phyloP scores from a whole-genome alignment of 30 jellyfish, hydroid and myxozoan species.

The Hydractinia symbiolongicarpus region DNA sequence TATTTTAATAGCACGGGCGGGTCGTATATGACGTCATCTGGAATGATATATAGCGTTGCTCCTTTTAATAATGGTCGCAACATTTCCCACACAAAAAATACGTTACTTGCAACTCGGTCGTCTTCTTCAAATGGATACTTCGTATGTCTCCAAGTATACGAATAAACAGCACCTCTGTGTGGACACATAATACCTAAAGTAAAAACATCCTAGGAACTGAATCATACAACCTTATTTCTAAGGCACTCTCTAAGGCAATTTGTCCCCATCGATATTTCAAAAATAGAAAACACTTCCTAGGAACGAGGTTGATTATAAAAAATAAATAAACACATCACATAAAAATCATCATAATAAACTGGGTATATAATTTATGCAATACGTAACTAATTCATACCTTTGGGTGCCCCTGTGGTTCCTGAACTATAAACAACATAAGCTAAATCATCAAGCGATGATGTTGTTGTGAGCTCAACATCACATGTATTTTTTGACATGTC shows the following conservation, averaged over 20 bases:
- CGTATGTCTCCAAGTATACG: constrained; percentile 78
- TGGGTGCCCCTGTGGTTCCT: constrained; percentile 95
- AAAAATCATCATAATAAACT: too few species aligned
- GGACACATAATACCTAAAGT: constrained; percentile 81
- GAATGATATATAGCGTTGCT: constrained; percentile 55
- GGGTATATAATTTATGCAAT: too few species aligned
- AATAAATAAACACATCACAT: too few species aligned
- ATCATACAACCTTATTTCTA: too few species aligned
- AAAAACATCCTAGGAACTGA: too few species aligned
- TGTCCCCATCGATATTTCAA: too few species aligned
- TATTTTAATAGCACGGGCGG: constrained; percentile 62
- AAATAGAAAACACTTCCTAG: too few species aligned
- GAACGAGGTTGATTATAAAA: too few species aligned
- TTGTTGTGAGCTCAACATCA: constrained; percentile 13
- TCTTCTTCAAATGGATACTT: constrained; percentile 59
- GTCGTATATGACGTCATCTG: constrained; percentile 67
- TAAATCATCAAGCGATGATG: constrained; percentile 60
- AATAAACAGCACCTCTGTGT: constrained; percentile 80
- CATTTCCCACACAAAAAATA: constrained; percentile 85
- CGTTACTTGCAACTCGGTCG: constrained; percentile 81
- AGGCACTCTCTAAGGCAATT: too few species aligned
- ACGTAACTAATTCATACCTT: constrained; percentile 36
- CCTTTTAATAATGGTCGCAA: constrained; percentile 84
- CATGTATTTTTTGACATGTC: constrained; percentile 31
- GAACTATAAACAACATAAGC: constrained; percentile 87